These are phyloP conservation scores for Danaus melanippus DNA, from an alignment of 1,140 invertebrate genomes.

Conservation along the genomic window DNA sequence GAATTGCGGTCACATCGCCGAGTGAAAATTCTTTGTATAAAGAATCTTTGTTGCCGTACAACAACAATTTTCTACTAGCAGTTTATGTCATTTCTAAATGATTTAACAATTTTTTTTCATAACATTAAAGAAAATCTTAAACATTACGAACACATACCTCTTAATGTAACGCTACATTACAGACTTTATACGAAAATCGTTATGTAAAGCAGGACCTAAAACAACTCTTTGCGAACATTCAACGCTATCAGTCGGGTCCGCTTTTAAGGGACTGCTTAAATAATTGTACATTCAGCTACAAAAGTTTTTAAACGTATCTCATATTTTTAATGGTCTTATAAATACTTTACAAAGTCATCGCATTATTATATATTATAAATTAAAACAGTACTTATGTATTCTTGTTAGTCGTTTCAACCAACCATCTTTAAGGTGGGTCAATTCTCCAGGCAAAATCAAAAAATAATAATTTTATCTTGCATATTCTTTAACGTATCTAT, in stretches of 20 bases:
- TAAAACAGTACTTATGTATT: too few relatives aligned
- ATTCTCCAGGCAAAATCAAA: too few relatives aligned
- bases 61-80: conserved; percentile 19
- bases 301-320: not conserved
- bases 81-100: conserved; percentile 22
- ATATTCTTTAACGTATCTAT: too few relatives aligned
- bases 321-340: too few relatives aligned
- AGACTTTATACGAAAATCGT: conserved; percentile 45
- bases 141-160: conserved; percentile 35
- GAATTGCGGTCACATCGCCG: conserved; percentile 19
- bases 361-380: too few relatives aligned
- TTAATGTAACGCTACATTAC: conserved; percentile 41
- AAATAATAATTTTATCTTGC: too few relatives aligned
- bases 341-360: too few relatives aligned
- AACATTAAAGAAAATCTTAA: conserved; percentile 25
- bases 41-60: conserved; percentile 20
- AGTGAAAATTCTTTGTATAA: conserved; percentile 27
- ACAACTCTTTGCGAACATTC: conserved; percentile 54
- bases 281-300: conserved; percentile 17
- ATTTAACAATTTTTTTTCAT: conserved; percentile 22
- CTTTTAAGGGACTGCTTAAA: conserved; percentile 18
- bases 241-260: conserved; percentile 41
- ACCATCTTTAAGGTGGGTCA: too few relatives aligned
- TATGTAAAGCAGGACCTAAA: conserved; percentile 61
- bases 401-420: too few relatives aligned